These are phyloP conservation scores for Sclerodermus sp. DNA, from an alignment of 2,888 invertebrate species.

Conservation along the genomic window DNA sequence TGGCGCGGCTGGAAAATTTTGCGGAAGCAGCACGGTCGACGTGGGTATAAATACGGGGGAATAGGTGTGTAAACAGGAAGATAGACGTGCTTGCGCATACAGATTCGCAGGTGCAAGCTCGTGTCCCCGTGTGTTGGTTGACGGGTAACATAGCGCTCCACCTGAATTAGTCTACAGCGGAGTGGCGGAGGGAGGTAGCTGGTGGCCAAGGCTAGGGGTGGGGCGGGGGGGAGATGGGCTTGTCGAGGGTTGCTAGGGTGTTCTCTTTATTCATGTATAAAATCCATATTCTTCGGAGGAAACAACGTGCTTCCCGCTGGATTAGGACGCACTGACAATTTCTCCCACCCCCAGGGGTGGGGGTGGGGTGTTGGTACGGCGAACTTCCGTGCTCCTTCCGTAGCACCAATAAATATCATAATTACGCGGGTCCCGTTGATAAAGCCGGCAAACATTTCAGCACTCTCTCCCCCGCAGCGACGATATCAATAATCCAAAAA, in stretches of 20 bases:
- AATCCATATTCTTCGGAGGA: conserved; percentile 51
- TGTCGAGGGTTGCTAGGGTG: neutral
- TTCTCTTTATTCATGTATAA: conserved; percentile 44
- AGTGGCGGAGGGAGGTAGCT: neutral
- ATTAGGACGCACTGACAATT: no score
- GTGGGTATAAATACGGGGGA: no score
- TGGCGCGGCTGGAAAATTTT: no score
- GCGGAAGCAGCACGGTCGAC: no score
- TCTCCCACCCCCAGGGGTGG: no score
- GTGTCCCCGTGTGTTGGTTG: conserved; percentile 4
- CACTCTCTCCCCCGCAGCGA: no score
- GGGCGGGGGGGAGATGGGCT: neutral
- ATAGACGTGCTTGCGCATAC: conserved; percentile 35
- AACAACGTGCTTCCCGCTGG: conserved; percentile 31
- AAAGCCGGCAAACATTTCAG: no score
- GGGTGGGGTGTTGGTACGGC: no score
- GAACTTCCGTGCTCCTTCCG: no score
- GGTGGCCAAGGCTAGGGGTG: conserved; percentile 7
- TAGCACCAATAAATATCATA: no score
- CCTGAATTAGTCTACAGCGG: conserved; percentile 30
- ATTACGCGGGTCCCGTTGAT: no score
- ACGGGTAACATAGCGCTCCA: neutral
- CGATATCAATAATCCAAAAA: no score
- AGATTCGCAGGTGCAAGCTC: conserved; percentile 27
- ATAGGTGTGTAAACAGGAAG: conserved; percentile 25